Conservation (phyloP, 2,797 vertebrate genomes). For the Gallirallus australis region DNA sequence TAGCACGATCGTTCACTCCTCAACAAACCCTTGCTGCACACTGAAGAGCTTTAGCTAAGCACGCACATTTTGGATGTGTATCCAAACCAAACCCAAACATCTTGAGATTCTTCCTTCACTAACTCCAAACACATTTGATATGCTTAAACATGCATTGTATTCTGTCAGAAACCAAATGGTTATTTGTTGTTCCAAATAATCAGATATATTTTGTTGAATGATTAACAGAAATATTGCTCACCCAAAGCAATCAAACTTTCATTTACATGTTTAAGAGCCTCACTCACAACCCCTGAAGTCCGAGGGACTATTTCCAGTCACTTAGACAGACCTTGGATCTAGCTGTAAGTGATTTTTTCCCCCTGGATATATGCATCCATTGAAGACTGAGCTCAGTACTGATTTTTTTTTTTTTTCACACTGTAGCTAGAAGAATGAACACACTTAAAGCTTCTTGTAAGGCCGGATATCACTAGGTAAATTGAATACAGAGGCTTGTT, state of each 20-base stretch:
- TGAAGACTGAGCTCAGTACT: not conserved
- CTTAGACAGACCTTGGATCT: not conserved
- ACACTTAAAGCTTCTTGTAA: slow-evolving; percentile 23
- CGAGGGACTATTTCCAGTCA: not conserved
- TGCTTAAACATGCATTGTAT: slow-evolving; percentile 20
- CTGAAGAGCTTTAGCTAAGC: not conserved
- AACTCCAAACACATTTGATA: slow-evolving; percentile 68
- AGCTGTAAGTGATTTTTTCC: not conserved
- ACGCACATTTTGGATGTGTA: not conserved
- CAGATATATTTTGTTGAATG: slow-evolving; percentile 17
- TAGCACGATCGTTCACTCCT: not conserved
- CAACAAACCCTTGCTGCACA: not conserved
- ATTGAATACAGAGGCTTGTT: slow-evolving; percentile 70
- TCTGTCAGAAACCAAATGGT: slow-evolving; percentile 49
- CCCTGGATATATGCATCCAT: not conserved
- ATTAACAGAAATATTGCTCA: slow-evolving; percentile 53
- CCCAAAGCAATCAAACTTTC: slow-evolving; percentile 38
- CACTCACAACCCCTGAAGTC: not conserved
- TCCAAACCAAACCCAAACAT: slow-evolving; percentile 65
- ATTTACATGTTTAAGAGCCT: not conserved
- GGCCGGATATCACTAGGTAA: slow-evolving; percentile 64
- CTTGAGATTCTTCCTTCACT: slow-evolving; percentile 48
- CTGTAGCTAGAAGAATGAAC: slow-evolving; percentile 39
- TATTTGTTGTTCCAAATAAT: slow-evolving; percentile 56
- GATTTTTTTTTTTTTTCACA: slow-evolving; percentile 35